Evolutionary conservation across 2,797 vertebrate genomes (phyloP).

Genomic region (Apogon talboti): DNA sequence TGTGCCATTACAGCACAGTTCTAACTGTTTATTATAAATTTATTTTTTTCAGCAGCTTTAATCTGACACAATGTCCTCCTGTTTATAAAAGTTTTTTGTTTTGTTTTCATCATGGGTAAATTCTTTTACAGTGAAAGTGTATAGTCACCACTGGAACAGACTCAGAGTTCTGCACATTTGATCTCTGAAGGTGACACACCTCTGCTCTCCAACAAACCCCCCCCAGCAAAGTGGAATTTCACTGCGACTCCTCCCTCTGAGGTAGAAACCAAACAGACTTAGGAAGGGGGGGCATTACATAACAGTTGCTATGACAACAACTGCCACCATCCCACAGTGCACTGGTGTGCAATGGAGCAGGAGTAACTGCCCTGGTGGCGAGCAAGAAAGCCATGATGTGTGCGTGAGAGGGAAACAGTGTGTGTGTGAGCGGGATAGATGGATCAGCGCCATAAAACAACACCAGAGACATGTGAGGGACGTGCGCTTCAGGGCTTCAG

Average conservation of each 20-base stretch:
- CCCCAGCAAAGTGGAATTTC: slow-evolving; percentile 65
- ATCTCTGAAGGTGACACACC: slow-evolving; percentile 37
- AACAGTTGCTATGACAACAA: slow-evolving; percentile 60
- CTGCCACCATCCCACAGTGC: slow-evolving; percentile 65
- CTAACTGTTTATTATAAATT: neutral
- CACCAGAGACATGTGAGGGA: slow-evolving; percentile 15
- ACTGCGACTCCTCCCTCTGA: slow-evolving; percentile 54
- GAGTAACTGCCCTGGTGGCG: slow-evolving; percentile 59
- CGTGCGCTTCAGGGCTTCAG: slow-evolving; percentile 20
- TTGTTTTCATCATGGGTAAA: neutral
- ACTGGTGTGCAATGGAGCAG: slow-evolving; percentile 56
- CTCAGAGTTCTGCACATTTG: neutral
- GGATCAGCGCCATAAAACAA: slow-evolving; percentile 41
- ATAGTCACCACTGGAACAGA: neutral
- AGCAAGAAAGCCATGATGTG: slow-evolving; percentile 21
- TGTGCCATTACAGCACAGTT: neutral
- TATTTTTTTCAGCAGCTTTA: too few relatives aligned
- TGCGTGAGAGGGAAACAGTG: slow-evolving; percentile 27
- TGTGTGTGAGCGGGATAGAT: slow-evolving; percentile 11
- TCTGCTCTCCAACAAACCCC: slow-evolving; percentile 2
- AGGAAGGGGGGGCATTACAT: slow-evolving; percentile 46
- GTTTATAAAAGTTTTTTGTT: neutral
- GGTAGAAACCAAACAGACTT: slow-evolving; percentile 48
- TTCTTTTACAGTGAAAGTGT: neutral
- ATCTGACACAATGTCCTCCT: neutral